Percentiles rank a stretch among this genome's conserved stretches.
Conservation (phyloP, 2,113 vertebrate species). For the Callipepla californica region DNA sequence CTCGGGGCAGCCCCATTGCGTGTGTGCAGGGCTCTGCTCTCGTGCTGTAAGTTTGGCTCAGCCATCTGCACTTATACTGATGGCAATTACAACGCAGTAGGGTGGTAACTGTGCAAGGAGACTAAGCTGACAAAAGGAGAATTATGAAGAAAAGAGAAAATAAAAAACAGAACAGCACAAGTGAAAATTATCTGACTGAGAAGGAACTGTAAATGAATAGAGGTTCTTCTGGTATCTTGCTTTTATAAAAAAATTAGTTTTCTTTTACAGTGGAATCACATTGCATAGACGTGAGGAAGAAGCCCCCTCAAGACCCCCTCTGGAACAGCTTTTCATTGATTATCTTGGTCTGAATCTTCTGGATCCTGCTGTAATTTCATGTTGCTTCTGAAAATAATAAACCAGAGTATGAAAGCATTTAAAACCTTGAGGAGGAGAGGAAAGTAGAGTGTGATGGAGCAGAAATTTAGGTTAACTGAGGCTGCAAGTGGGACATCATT, state of each 20-base stretch:
- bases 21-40: not conserved
- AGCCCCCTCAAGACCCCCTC: not conserved
- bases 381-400: slow-evolving; percentile 12
- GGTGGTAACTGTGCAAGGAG: not conserved
- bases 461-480: not conserved
- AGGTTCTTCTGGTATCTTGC: not conserved
- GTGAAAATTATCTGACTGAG: not conserved
- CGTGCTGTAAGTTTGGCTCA: fast-evolving
- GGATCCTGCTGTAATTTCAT: not conserved
- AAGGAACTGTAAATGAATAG: not conserved
- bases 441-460: not conserved
- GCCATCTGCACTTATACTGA: not conserved
- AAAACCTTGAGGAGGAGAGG: not conserved
- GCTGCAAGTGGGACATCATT: fast-evolving
- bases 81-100: not conserved
- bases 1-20: fast-evolving
- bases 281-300: not conserved
- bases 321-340: not conserved
- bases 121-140: not conserved
- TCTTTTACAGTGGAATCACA: not conserved
- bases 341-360: not conserved
- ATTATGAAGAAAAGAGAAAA: not conserved
- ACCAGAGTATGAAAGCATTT: not conserved
- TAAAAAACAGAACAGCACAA: not conserved
- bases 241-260: not conserved